These are phyloP conservation scores for Eucriotettix oculatus DNA, from an alignment of 2,888 invertebrate species.

Conservation along the genomic window DNA sequence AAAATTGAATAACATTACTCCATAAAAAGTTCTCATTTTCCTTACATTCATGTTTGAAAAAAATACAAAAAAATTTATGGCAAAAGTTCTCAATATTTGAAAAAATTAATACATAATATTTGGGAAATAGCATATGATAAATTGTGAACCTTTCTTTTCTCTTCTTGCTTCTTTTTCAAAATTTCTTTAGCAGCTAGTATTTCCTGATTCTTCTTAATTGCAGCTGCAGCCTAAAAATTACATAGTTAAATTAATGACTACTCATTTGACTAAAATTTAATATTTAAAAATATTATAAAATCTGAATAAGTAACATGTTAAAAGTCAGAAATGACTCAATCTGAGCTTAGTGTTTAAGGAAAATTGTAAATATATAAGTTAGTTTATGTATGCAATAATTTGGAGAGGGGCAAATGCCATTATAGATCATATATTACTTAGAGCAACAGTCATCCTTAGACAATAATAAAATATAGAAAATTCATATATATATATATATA, in stretches of 20 bases:
- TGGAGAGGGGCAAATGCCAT: too few relatives aligned
- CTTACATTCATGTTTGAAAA: too few relatives aligned
- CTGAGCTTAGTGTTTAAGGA: neutral
- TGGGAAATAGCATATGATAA: neutral
- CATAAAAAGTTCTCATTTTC: too few relatives aligned
- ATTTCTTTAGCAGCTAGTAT: constrained; percentile 43
- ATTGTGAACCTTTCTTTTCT: constrained; percentile 38
- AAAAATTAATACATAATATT: too few relatives aligned
- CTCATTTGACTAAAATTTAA: neutral
- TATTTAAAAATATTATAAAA: neutral
- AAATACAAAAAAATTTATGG: too few relatives aligned
- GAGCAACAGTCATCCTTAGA: too few relatives aligned
- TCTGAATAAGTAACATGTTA: neutral
- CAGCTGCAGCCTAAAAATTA: constrained; percentile 22
- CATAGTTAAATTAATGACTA: neutral
- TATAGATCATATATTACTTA: too few relatives aligned
- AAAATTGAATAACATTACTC: too few relatives aligned
- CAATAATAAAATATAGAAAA: too few relatives aligned
- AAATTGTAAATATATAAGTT: neutral
- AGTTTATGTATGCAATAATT: too few relatives aligned
- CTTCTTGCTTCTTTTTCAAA: constrained; percentile 55
- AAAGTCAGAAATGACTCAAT: neutral
- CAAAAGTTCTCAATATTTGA: too few relatives aligned
- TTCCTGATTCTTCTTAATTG: constrained; percentile 29
- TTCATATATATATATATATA: too few relatives aligned